A percentile compares a stretch with the other conserved stretches of the same genome.
Evolutionary conservation across 2,113 vertebrate species (phyloP).

Genomic region (Cyprinodon variegatus): DNA sequence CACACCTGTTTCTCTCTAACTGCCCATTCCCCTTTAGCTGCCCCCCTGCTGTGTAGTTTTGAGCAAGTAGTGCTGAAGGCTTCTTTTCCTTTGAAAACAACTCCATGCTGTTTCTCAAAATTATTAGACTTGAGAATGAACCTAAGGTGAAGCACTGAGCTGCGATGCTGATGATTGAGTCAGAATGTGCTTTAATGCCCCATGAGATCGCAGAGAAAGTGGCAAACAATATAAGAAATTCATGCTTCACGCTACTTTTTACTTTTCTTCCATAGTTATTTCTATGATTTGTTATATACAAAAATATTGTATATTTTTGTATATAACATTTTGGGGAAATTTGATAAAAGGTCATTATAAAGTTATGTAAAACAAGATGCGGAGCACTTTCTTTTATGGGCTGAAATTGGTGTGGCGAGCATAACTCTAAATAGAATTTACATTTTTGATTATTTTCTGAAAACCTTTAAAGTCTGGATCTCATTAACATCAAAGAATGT

Average conservation of each 20-base stretch:
- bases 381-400: not conserved
- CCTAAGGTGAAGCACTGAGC: not conserved
- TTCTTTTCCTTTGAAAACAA: not conserved
- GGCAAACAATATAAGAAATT: not conserved
- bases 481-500: not conserved
- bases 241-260: not conserved
- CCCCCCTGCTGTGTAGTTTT: not conserved
- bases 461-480: slow-evolving; percentile 2
- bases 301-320: no score
- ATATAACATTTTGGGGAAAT: no score
- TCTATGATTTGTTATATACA: not conserved
- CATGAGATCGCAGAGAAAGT: not conserved
- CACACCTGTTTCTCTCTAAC: not conserved
- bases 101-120: slow-evolving; percentile 5
- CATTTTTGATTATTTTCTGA: not conserved
- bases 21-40: not conserved
- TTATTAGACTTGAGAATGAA: not conserved
- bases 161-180: not conserved
- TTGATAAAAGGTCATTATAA: not conserved
- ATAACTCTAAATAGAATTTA: not conserved
- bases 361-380: not conserved
- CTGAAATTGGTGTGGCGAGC: not conserved
- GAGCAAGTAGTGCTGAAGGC: not conserved
- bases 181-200: not conserved
- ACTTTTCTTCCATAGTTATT: not conserved